These are phyloP conservation scores for Cololabis saira DNA, from an alignment of 2,113 vertebrate species.

Conservation along the genomic window DNA sequence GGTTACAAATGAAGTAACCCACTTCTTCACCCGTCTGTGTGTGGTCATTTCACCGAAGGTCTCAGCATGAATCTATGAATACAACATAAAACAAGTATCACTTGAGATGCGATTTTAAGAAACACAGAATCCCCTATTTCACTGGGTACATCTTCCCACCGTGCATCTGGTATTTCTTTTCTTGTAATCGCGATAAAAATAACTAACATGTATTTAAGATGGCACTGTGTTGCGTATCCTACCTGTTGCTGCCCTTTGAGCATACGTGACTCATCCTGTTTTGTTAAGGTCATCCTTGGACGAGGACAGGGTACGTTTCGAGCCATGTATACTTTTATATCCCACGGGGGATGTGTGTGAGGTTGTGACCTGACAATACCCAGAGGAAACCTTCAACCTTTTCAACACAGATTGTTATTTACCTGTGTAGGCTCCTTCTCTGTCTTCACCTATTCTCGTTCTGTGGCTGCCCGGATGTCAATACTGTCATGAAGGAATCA, in stretches of 20 bases:
- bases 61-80: too few relatives aligned
- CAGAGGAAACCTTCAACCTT: slow-evolving; percentile 58
- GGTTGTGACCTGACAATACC: slow-evolving; percentile 31
- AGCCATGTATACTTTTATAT: slow-evolving; percentile 24
- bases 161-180: background rate
- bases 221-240: slow-evolving; percentile 11
- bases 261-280: slow-evolving; percentile 54
- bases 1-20: slow-evolving; percentile 9
- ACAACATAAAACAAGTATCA: background rate
- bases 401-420: slow-evolving; percentile 55
- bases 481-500: slow-evolving; percentile 46
- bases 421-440: slow-evolving; percentile 37
- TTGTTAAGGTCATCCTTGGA: slow-evolving; percentile 62
- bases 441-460: slow-evolving; percentile 35
- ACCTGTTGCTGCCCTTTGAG: slow-evolving; percentile 44
- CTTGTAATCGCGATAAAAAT: slow-evolving; percentile 29
- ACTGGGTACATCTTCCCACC: background rate
- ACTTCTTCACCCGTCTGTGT: background rate
- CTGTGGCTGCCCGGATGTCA: slow-evolving; percentile 42
- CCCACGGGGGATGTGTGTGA: slow-evolving; percentile 19
- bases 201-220: slow-evolving; percentile 28
- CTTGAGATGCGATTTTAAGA: background rate
- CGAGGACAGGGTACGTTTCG: slow-evolving; percentile 10
- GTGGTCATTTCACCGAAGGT: background rate
- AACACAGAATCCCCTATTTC: background rate